A percentile compares a stretch with the other conserved stretches of the same genome.
Conservation (phyloP, 1,140 invertebrate species). For the Pogonomyrmex barbatus region DNA sequence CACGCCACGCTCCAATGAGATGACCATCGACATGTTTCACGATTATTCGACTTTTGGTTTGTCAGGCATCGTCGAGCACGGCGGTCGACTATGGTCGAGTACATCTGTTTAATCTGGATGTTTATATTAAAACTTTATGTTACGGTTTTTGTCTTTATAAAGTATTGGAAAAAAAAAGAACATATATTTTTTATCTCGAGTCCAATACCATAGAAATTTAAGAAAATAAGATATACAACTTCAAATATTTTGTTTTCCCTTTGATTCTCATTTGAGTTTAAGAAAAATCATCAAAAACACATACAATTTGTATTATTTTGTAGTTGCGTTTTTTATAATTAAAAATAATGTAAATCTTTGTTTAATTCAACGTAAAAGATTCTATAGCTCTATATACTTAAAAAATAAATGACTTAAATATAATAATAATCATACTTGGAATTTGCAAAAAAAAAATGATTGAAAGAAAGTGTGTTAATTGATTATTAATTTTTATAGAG, state of each 20-base stretch:
- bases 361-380: neutral
- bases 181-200: neutral
- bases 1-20: neutral
- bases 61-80: neutral
- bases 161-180: neutral
- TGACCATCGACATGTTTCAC: neutral
- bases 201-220: neutral
- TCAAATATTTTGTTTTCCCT: too few relatives aligned
- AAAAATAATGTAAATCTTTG: neutral
- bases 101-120: conserved; percentile 28
- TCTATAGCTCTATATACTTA: neutral
- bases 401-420: neutral
- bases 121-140: neutral
- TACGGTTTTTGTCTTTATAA: neutral
- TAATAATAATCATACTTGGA: neutral
- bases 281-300: neutral
- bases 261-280: neutral
- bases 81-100: conserved; percentile 3
- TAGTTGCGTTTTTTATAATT: neutral
- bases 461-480: neutral
- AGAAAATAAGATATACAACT: neutral
- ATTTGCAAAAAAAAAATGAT: neutral
- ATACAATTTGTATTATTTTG: neutral
- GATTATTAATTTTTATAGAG: neutral
- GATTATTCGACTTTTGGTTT: neutral